Conservation (phyloP, 2,113 vertebrate species). For the Geococcyx californianus region DNA sequence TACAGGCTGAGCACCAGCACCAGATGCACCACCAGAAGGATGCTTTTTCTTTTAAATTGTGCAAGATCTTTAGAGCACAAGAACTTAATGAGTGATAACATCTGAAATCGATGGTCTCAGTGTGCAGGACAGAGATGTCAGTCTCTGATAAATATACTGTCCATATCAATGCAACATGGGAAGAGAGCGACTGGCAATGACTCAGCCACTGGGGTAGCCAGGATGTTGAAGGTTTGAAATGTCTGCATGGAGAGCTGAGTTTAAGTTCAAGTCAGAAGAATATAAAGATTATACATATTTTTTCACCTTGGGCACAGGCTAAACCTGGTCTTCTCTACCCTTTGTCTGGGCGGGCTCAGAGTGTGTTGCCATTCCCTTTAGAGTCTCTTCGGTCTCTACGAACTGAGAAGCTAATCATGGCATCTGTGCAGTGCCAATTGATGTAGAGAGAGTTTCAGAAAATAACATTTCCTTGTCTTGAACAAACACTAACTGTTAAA, state of each 20-base stretch:
- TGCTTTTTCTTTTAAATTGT: not conserved
- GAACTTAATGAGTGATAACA: not conserved
- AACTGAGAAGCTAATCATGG: not conserved
- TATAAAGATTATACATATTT: not conserved
- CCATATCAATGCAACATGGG: accelerated
- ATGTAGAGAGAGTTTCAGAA: not conserved
- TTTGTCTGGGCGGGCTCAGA: not conserved
- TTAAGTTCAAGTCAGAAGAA: not conserved
- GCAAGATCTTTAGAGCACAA: not conserved
- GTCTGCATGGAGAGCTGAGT: not conserved
- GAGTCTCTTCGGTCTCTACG: not conserved
- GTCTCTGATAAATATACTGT: not conserved
- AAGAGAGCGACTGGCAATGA: not conserved
- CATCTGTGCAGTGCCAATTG: not conserved
- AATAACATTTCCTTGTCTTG: not conserved
- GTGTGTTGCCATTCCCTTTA: not conserved
- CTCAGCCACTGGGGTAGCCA: not conserved
- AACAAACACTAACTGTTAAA: not conserved
- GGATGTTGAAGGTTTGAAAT: not conserved
- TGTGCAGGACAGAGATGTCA: not conserved
- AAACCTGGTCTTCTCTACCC: not conserved
- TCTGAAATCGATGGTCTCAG: not conserved
- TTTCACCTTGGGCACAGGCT: not conserved
- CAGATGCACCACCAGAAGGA: not conserved
- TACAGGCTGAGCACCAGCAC: not conserved